Evolutionary conservation across 2,113 vertebrate species (phyloP).

Genomic region (Argyrosomus japonicus): DNA sequence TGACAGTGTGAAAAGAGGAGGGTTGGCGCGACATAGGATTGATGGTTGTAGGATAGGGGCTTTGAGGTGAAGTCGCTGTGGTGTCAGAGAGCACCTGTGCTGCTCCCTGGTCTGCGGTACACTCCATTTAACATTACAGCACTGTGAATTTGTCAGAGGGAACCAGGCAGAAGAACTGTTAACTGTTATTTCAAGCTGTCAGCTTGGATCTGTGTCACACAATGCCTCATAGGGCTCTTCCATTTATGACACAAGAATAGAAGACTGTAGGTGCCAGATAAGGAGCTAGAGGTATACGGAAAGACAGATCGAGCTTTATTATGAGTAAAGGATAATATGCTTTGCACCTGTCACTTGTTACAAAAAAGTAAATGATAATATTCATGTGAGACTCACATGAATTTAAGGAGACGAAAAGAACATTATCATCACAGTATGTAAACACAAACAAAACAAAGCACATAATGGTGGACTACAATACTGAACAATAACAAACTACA

Average conservation of each 20-base stretch:
- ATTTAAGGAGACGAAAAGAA: not conserved
- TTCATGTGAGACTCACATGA: not conserved
- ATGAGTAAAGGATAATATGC: slow-evolving; percentile 38
- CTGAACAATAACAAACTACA: not conserved
- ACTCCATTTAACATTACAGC: slow-evolving; percentile 76
- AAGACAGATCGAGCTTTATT: slow-evolving; percentile 29
- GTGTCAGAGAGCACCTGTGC: slow-evolving; percentile 69
- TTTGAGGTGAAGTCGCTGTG: slow-evolving; percentile 49
- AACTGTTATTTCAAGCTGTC: slow-evolving; percentile 78
- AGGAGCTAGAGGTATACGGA: slow-evolving; percentile 32
- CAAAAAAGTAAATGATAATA: not conserved
- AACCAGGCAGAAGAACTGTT: slow-evolving; percentile 70
- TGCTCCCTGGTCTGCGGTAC: slow-evolving; percentile 55
- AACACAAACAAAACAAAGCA: slow-evolving; percentile 4
- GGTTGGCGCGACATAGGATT: slow-evolving; percentile 18
- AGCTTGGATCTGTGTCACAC: slow-evolving; percentile 71
- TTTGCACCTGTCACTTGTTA: slow-evolving; percentile 33
- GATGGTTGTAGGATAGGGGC: slow-evolving; percentile 40
- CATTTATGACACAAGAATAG: slow-evolving; percentile 61
- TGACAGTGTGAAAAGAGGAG: slow-evolving; percentile 55
- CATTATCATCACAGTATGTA: not conserved
- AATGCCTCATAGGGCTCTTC: slow-evolving; percentile 54
- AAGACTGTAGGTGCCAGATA: slow-evolving; percentile 42
- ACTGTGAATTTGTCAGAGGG: slow-evolving; percentile 65
- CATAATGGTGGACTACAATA: not conserved